Evolutionary conservation across 2,888 invertebrate species (phyloP).

Genomic region (Heliconius ismenius): DNA sequence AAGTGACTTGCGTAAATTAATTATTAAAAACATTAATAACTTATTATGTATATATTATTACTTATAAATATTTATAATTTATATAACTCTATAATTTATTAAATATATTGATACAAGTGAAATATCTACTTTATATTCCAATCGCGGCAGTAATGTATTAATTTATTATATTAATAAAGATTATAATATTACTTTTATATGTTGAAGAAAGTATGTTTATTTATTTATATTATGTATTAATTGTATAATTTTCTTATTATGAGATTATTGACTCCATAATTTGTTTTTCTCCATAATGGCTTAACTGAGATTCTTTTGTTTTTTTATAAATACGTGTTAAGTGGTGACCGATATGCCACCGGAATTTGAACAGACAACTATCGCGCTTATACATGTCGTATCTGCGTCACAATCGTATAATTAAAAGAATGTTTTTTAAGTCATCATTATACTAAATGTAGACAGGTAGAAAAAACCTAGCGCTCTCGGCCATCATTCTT

Average conservation of each 20-base stretch:
- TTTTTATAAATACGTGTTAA: neutral
- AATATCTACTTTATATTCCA: neutral
- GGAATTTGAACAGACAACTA: neutral
- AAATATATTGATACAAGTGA: neutral
- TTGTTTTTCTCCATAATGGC: too few species aligned
- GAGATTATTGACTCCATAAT: neutral
- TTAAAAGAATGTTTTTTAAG: too few species aligned
- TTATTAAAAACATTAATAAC: neutral
- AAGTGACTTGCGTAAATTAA: neutral
- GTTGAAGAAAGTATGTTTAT: slow-evolving; percentile 4
- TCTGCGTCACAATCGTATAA: too few species aligned
- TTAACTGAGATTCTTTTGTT: neutral
- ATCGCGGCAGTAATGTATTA: neutral
- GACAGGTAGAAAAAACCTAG: too few species aligned
- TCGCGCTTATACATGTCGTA: neutral
- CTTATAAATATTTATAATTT: neutral
- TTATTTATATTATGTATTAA: neutral
- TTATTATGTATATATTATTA: neutral
- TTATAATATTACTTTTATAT: neutral
- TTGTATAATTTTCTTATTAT: slow-evolving; percentile 2
- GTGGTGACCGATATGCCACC: too few species aligned
- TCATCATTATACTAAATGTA: too few species aligned
- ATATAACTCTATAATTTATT: neutral
- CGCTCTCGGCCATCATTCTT: too few species aligned
- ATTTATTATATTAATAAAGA: neutral